Conservation (phyloP, 2,888 invertebrate species). For the Ennomos fuscantarius region DNA sequence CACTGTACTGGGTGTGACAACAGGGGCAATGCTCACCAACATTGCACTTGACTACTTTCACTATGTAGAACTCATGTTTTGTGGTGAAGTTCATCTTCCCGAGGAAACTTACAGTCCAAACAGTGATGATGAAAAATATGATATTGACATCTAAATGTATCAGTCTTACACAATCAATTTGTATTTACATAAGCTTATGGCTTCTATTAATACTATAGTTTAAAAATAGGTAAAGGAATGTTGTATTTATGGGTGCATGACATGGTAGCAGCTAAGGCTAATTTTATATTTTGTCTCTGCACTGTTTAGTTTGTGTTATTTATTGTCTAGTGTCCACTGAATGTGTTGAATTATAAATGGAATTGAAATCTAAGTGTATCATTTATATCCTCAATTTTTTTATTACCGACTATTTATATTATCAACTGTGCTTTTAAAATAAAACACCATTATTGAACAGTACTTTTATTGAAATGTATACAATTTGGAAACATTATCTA, state of each 20-base stretch:
- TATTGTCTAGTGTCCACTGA: slow-evolving; percentile 42
- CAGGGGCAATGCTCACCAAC: slow-evolving; percentile 87
- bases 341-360: slow-evolving; percentile 44
- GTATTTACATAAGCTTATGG: slow-evolving; percentile 25
- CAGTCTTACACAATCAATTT: slow-evolving; percentile 7
- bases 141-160: slow-evolving; percentile 71
- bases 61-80: slow-evolving; percentile 86
- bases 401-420: no score
- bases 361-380: slow-evolving; percentile 20
- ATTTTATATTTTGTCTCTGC: slow-evolving; percentile 30
- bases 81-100: slow-evolving; percentile 78
- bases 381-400: not conserved
- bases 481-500: slow-evolving; percentile 48
- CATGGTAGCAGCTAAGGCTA: slow-evolving; percentile 48
- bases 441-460: not conserved
- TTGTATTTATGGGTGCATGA: slow-evolving; percentile 42
- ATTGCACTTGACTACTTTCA: slow-evolving; percentile 87
- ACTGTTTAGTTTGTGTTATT: slow-evolving; percentile 41
- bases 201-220: slow-evolving; percentile 37
- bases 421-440: not conserved
- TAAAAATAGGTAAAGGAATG: slow-evolving; percentile 21
- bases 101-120: slow-evolving; percentile 77
- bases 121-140: slow-evolving; percentile 84
- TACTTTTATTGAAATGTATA: slow-evolving; percentile 48
- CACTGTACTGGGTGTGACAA: slow-evolving; percentile 88